Base-by-base conservation (phyloP, 37 sponge, comb jelly and placozoan genomes). In the Hexactinellida sp. region DNA sequence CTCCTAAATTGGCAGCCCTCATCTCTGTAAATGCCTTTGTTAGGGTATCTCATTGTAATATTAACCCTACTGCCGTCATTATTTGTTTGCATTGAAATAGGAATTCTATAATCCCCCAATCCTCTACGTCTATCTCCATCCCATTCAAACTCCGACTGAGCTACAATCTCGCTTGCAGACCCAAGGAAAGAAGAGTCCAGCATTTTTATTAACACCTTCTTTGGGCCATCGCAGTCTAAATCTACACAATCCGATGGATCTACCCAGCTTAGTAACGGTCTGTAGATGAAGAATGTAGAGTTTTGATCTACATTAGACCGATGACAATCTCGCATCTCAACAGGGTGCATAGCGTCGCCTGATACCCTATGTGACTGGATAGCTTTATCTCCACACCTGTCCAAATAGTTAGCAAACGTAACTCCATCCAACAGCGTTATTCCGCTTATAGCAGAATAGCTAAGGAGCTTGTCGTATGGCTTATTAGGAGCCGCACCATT, bases 241-340 rank as follows among this genome's bases (percentile, higher is more conserved):
- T 97, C 97, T 13, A 97, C 97, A 87, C 97, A 97, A 82, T 97
- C 97, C 0, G 97, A 94, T 36, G 97, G 95, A 83, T 97, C 94
- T 36, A 97, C 88, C 55, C 90, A 83, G 36, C 85, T 76, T 0
- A 92, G 82, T 37, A 55, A 63, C 3, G 92, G 92, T 30, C 88
- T 36, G 9, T 88, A 87, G 23, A 85, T 55, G 85, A 85, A 94
- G 38, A 89, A 35, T 7, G 85, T 88, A 0, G 54, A 24, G 13
- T 84, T 54, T 1, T 37, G 55, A 36, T 63, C 36, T 28, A 85
- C 86, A 35, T 82, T 41, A n/a, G 3, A 54, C 37, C 55, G 28
- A 0, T 7, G 13, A 10, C 88, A 89, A 1, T 52, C 37, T 24
- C 84, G 36, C 0, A 91, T 32, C 36, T 86, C 38, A 0, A 90